Evolutionary conservation across 2,888 invertebrate species (phyloP).

Genomic region (Tholera decimalis): DNA sequence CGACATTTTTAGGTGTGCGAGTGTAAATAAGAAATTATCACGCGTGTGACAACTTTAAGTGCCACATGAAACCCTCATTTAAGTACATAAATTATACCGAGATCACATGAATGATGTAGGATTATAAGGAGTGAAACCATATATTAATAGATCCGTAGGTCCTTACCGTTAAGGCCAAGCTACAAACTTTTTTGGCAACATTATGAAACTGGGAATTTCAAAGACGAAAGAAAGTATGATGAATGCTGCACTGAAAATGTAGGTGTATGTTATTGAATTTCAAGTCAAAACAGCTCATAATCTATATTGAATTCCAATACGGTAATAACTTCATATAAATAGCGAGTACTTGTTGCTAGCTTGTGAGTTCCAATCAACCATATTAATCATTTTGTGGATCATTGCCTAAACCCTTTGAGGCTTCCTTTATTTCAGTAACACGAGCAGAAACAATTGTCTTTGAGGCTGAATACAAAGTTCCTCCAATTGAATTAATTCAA

Average conservation of each 20-base stretch:
- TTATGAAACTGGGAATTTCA: constrained; percentile 25
- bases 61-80: constrained; percentile 45
- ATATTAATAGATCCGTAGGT: constrained; percentile 27
- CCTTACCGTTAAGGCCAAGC: constrained; percentile 16
- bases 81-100: constrained; percentile 52
- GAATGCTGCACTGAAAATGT: constrained; percentile 31
- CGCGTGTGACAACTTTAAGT: constrained; percentile 44
- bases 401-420: constrained; percentile 81
- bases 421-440: constrained; percentile 82
- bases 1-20: constrained; percentile 23
- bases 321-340: constrained; percentile 2
- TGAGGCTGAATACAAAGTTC: constrained; percentile 85
- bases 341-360: constrained; percentile 12
- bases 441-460: constrained; percentile 86
- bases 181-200: constrained; percentile 39
- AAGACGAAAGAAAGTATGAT: constrained; percentile 26
- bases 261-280: constrained; percentile 20
- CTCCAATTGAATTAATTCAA: constrained; percentile 90
- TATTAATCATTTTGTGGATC: constrained; percentile 78
- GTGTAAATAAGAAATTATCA: constrained; percentile 24
- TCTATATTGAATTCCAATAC: constrained; percentile 9
- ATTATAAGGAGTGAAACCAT: constrained; percentile 44
- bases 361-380: constrained; percentile 45
- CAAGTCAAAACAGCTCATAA: neutral
- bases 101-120: constrained; percentile 51